These are phyloP conservation scores for Spisula solida DNA, from an alignment of 2,888 invertebrate genomes.

Conservation along the genomic window DNA sequence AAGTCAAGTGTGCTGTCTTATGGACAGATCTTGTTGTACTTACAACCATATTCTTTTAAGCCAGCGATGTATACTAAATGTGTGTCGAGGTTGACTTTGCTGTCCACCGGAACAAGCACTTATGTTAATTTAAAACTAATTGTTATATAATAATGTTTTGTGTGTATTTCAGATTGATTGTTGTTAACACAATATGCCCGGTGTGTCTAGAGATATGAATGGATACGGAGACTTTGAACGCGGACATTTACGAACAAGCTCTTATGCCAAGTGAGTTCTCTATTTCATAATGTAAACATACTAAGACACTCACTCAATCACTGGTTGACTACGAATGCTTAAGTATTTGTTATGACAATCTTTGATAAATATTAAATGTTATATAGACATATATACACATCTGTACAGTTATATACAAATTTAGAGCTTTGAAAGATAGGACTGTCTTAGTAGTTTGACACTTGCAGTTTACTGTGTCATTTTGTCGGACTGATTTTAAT, in stretches of 20 bases:
- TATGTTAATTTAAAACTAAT: neutral
- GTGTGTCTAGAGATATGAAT: slow-evolving; percentile 76
- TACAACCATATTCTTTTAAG: no score
- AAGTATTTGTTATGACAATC: neutral
- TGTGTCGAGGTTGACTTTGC: neutral
- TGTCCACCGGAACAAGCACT: neutral
- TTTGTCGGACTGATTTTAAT: no score
- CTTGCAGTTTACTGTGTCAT: no score
- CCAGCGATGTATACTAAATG: neutral
- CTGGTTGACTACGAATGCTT: neutral
- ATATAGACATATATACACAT: neutral
- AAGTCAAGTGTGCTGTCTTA: no score
- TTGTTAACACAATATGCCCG: slow-evolving; percentile 73
- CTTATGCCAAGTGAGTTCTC: slow-evolving; percentile 68
- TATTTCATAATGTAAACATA: neutral
- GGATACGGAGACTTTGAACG: slow-evolving; percentile 74
- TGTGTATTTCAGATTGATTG: slow-evolving; percentile 43
- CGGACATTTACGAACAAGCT: slow-evolving; percentile 70
- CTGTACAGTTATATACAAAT: no score
- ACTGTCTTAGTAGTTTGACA: no score
- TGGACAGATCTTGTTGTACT: no score
- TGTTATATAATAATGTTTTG: neutral
- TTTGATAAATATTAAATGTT: neutral
- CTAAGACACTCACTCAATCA: neutral
- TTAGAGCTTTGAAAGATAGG: no score